A percentile compares a stretch with the other conserved stretches of the same genome.
These are phyloP conservation scores for Equus przewalskii DNA, from an alignment of 2,113 vertebrate species.

Conservation along the genomic window DNA sequence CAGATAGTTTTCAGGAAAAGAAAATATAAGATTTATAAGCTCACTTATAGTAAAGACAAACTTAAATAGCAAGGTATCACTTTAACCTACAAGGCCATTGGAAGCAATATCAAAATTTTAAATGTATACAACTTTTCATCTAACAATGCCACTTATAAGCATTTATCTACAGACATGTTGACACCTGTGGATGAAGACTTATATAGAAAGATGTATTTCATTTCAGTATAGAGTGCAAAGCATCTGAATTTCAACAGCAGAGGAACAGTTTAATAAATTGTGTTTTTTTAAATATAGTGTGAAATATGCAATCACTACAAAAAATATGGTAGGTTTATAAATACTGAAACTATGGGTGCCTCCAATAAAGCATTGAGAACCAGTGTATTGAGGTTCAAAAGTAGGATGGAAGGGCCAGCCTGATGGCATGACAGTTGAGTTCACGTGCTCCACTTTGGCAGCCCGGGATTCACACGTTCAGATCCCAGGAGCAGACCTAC, in stretches of 20 bases:
- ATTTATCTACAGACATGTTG: neutral
- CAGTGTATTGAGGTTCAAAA: neutral
- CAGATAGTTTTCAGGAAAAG: neutral
- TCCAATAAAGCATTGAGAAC: neutral
- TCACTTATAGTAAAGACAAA: neutral
- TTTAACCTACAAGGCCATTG: neutral
- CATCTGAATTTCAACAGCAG: neutral
- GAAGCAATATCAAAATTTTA: neutral
- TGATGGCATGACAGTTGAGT: no score
- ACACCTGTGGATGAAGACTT: neutral
- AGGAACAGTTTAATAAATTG: neutral
- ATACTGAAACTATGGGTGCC: neutral
- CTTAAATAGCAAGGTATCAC: neutral
- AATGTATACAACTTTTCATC: neutral
- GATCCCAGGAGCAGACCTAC: no score
- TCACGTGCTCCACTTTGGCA: no score
- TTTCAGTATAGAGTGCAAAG: neutral
- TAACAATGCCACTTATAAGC: neutral
- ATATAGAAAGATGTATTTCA: neutral
- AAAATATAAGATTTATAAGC: neutral
- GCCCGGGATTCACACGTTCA: no score
- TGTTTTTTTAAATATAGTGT: neutral
- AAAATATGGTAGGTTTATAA: neutral
- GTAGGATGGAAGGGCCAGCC: neutral
- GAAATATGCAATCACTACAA: neutral